phyloP scores from a whole-genome alignment of 2,113 vertebrate genomes.

The Microcebus lehilahytsara region DNA sequence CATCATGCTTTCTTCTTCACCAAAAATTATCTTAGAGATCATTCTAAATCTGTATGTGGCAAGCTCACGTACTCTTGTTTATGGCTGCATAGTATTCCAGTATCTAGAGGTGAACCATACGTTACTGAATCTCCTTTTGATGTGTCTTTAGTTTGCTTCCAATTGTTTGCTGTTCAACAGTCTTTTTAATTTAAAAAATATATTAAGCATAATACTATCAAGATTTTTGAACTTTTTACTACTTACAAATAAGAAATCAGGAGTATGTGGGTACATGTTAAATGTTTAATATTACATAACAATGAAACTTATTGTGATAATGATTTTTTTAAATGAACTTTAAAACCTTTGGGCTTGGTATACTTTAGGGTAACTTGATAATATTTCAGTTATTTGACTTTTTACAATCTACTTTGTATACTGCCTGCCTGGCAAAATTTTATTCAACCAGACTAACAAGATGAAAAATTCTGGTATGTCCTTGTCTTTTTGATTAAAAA shows the following conservation, averaged over 20 bases:
- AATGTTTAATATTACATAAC: neutral
- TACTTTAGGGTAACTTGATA: slow-evolving; percentile 6
- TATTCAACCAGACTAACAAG: slow-evolving; percentile 24
- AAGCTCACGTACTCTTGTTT: neutral
- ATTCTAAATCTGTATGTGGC: neutral
- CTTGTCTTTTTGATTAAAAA: slow-evolving; percentile 39
- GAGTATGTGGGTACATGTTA: neutral
- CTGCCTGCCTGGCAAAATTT: neutral
- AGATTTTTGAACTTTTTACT: slow-evolving; percentile 23
- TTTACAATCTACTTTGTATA: slow-evolving; percentile 2
- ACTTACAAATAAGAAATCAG: neutral
- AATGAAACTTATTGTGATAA: neutral
- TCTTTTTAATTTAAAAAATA: slow-evolving; percentile 20
- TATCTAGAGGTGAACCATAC: neutral
- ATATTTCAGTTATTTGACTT: slow-evolving; percentile 30
- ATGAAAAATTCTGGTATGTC: neutral
- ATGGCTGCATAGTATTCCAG: neutral
- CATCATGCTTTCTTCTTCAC: slow-evolving; percentile 16
- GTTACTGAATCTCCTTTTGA: neutral
- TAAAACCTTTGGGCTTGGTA: slow-evolving; percentile 21
- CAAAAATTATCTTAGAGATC: neutral
- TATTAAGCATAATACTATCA: neutral
- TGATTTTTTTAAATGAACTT: neutral
- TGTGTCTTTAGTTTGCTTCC: neutral
- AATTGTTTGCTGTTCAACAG: neutral